These are phyloP conservation scores for Dasyprocta punctata DNA, from an alignment of 2,113 vertebrate genomes.

Conservation along the genomic window DNA sequence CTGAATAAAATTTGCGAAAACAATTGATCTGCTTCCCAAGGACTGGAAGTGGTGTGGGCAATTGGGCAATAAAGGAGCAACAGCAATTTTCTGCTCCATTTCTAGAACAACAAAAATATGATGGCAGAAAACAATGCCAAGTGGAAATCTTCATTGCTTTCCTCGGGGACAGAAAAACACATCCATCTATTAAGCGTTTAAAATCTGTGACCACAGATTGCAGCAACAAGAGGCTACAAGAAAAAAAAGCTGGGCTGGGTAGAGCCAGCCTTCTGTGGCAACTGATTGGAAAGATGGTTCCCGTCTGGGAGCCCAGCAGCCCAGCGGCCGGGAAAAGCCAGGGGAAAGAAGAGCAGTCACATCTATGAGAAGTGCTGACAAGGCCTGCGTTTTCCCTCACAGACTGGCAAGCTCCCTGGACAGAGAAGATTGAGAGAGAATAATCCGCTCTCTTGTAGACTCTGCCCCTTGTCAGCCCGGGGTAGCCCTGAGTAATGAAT, in stretches of 20 bases:
- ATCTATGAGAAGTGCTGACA: background rate
- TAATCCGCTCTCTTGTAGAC: background rate
- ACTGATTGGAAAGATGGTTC: background rate
- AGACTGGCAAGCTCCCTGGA: background rate
- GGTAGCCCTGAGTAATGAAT: background rate
- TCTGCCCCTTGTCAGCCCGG: background rate
- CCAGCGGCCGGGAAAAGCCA: background rate
- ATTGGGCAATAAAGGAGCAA: slow-evolving; percentile 43
- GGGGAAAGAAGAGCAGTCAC: background rate
- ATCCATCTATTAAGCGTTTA: slow-evolving; percentile 66
- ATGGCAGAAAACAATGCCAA: slow-evolving; percentile 23
- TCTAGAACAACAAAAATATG: background rate
- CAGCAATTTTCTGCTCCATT: slow-evolving; percentile 60
- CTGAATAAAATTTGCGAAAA: slow-evolving; percentile 48
- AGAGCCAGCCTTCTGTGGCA: slow-evolving; percentile 36
- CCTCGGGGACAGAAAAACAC: slow-evolving; percentile 33
- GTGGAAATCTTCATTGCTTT: slow-evolving; percentile 62
- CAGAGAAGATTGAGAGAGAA: background rate
- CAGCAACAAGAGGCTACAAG: background rate
- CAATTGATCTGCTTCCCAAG: slow-evolving; percentile 31
- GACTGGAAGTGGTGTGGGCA: slow-evolving; percentile 37
- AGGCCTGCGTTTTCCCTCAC: background rate
- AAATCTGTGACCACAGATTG: slow-evolving; percentile 71
- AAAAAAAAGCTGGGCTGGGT: background rate
- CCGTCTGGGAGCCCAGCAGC: background rate